phyloP scores from a whole-genome alignment of 53 echinoderm and acorn worm genomes.

The Pentamera pediparva region DNA sequence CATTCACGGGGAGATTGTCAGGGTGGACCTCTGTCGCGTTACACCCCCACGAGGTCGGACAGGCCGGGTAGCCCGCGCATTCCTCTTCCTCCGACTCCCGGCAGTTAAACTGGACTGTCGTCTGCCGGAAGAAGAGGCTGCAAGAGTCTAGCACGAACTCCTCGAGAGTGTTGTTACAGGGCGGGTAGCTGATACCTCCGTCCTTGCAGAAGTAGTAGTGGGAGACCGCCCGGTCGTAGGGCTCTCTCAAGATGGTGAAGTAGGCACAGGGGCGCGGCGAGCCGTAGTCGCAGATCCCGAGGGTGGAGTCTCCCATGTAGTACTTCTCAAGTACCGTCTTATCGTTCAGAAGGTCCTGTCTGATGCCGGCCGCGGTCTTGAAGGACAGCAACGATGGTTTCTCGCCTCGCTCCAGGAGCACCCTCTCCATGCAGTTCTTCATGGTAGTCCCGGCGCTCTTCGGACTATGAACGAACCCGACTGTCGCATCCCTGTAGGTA shows the following conservation, averaged over 20 bases:
- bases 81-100: neutral
- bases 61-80: neutral
- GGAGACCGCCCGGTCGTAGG: conserved; percentile 32
- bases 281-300: conserved; percentile 36
- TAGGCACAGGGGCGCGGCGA: conserved; percentile 31
- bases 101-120: conserved; percentile 21
- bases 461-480: conserved; percentile 25
- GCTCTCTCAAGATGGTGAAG: conserved; percentile 47
- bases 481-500: neutral
- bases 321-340: neutral
- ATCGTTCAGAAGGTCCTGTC: neutral
- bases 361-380: neutral
- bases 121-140: conserved; percentile 32
- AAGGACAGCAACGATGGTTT: neutral
- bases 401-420: neutral
- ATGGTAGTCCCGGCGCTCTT: conserved; percentile 37
- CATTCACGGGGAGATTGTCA: conserved; percentile 7
- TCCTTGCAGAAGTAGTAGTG: conserved; percentile 40
- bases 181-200: conserved; percentile 3
- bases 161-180: conserved; percentile 27
- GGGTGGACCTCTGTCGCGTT: conserved; percentile 20
- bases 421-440: conserved; percentile 23
- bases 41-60: neutral
- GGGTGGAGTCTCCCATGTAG: conserved; percentile 34
- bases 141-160: conserved; percentile 35